Evolutionary conservation across 2,797 vertebrate genomes (phyloP).

Genomic region (Orientallactaga sibirica): DNA sequence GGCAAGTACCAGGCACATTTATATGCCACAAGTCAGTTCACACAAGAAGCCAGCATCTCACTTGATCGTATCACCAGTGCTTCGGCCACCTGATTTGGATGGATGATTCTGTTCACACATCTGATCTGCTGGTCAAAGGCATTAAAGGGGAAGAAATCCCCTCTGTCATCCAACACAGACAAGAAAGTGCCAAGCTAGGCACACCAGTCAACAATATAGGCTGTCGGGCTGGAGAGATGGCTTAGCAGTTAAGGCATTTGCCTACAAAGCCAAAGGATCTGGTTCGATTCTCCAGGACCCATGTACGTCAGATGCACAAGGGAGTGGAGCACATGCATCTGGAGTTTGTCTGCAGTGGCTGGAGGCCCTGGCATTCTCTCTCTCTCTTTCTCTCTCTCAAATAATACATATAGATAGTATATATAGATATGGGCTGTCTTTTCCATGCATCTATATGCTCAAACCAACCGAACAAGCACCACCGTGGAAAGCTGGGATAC

Average conservation of each 20-base stretch:
- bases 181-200: slow-evolving; percentile 24
- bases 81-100: not conserved
- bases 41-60: not conserved
- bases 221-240: not conserved
- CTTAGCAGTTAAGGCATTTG: too few species aligned
- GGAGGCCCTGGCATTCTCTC: too few species aligned
- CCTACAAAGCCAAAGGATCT: too few species aligned
- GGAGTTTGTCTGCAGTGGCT: too few species aligned
- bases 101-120: not conserved
- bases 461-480: not conserved
- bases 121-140: not conserved
- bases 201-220: not conserved
- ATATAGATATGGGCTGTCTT: not conserved
- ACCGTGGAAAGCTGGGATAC: not conserved
- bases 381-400: too few species aligned
- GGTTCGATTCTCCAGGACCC: too few species aligned
- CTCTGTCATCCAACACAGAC: not conserved
- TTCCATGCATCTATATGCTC: not conserved
- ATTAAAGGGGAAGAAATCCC: not conserved
- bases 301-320: too few species aligned
- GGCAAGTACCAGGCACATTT: not conserved
- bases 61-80: not conserved
- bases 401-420: too few species aligned
- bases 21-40: not conserved
- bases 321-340: too few species aligned